Evolutionary conservation across 53 echinoderm and acorn worm species (phyloP).

Genomic region (Pentamera pediparva): DNA sequence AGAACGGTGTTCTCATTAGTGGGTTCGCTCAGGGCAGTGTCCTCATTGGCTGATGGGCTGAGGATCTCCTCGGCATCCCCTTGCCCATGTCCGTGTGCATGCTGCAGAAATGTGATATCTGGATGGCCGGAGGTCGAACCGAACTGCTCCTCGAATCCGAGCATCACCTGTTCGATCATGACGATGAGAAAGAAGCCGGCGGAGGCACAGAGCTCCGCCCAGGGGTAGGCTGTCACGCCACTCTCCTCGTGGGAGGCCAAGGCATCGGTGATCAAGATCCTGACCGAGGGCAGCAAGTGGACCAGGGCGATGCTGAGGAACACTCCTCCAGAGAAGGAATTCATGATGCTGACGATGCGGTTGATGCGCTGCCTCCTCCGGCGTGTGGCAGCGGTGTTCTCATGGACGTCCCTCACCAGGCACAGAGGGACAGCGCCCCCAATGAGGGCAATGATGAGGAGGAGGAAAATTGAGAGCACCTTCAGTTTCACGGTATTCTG

Average conservation of each 20-base stretch:
- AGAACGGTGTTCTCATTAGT: neutral
- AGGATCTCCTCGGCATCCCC: constrained; percentile 5
- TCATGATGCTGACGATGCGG: constrained; percentile 58
- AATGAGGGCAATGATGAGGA: constrained; percentile 53
- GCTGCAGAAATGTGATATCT: neutral
- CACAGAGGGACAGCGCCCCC: constrained; percentile 64
- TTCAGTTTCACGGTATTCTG: constrained; percentile 49
- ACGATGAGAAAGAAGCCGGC: constrained; percentile 73
- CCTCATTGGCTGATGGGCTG: neutral
- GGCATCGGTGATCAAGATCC: constrained; percentile 43
- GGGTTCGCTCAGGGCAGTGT: neutral
- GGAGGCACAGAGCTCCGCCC: constrained; percentile 70
- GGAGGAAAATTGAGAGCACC: constrained; percentile 51
- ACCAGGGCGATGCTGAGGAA: constrained; percentile 83
- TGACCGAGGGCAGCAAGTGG: constrained; percentile 74
- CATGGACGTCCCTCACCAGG: constrained; percentile 35
- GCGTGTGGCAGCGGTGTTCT: constrained; percentile 11
- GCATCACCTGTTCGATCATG: constrained; percentile 66
- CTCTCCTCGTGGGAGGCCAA: constrained; percentile 17
- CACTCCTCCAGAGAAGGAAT: constrained; percentile 82
- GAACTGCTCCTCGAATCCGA: constrained; percentile 46
- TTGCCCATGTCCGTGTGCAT: neutral
- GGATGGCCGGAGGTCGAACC: neutral
- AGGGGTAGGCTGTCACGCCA: constrained; percentile 25
- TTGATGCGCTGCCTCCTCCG: constrained; percentile 28